Conservation (phyloP, 2,888 invertebrate genomes). For the Machimus rusticus region DNA sequence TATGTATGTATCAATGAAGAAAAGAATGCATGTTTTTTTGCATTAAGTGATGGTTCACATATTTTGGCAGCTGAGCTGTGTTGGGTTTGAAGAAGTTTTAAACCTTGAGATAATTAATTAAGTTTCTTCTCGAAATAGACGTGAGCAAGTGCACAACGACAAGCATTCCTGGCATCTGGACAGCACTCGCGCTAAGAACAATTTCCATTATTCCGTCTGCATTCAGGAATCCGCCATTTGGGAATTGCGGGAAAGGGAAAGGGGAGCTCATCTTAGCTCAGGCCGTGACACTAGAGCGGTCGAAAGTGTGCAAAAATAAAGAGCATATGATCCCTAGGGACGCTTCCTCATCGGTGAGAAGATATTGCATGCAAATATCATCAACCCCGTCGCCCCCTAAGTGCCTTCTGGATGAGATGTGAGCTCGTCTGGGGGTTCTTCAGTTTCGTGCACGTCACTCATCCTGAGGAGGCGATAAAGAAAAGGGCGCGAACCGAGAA, state of each 20-base stretch:
- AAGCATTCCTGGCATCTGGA: not conserved
- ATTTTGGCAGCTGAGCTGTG: no score
- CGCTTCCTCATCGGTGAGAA: not conserved
- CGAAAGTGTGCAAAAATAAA: not conserved
- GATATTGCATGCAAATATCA: not conserved
- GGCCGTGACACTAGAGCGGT: not conserved
- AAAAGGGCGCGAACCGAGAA: not conserved
- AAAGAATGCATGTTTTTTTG: no score
- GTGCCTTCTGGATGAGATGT: not conserved
- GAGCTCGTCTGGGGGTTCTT: not conserved
- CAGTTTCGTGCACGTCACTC: not conserved
- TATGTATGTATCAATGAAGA: no score
- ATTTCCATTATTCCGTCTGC: not conserved
- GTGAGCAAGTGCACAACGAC: not conserved
- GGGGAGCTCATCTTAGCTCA: not conserved
- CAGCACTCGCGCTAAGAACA: not conserved
- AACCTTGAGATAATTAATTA: not conserved
- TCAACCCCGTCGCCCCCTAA: not conserved
- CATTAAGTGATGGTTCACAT: no score
- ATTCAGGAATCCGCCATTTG: not conserved
- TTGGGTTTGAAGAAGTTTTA: not conserved
- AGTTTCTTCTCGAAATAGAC: not conserved
- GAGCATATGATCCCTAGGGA: not conserved
- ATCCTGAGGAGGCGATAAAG: not conserved
- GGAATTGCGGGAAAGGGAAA: not conserved